Evolutionary conservation across 2,888 invertebrate genomes (phyloP).

Genomic region (Erynnis tages): DNA sequence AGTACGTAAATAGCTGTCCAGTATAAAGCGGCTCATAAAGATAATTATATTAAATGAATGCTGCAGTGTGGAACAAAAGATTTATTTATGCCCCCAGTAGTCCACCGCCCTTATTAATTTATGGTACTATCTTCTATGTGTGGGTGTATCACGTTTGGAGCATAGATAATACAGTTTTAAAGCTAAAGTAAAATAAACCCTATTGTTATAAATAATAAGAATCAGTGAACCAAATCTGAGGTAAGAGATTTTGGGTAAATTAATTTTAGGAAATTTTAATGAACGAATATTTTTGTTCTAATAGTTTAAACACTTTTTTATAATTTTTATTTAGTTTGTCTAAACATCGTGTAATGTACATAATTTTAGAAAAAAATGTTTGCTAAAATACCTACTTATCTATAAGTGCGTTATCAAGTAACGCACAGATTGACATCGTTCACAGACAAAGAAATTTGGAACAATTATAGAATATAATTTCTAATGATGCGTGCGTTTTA

Average conservation of each 20-base stretch:
- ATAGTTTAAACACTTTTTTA: too few relatives aligned
- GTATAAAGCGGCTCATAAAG: slow-evolving; percentile 14
- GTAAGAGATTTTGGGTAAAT: not conserved
- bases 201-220: not conserved
- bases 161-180: not conserved
- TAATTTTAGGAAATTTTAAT: too few relatives aligned
- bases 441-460: too few relatives aligned
- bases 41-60: slow-evolving; percentile 26
- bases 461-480: too few relatives aligned
- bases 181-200: not conserved
- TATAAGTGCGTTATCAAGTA: too few relatives aligned
- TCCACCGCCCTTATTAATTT: slow-evolving; percentile 28
- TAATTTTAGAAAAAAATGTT: too few relatives aligned
- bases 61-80: slow-evolving; percentile 20
- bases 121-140: slow-evolving; percentile 21
- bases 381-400: too few relatives aligned
- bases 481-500: too few relatives aligned
- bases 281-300: too few relatives aligned
- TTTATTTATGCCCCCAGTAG: slow-evolving; percentile 26
- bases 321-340: too few relatives aligned
- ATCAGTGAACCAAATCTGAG: not conserved
- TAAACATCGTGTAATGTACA: too few relatives aligned
- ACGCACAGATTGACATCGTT: too few relatives aligned
- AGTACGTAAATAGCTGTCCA: not conserved
- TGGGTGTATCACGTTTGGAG: slow-evolving; percentile 23